Evolutionary conservation across 2,113 vertebrate species (phyloP).

Genomic region (Psophia crepitans): DNA sequence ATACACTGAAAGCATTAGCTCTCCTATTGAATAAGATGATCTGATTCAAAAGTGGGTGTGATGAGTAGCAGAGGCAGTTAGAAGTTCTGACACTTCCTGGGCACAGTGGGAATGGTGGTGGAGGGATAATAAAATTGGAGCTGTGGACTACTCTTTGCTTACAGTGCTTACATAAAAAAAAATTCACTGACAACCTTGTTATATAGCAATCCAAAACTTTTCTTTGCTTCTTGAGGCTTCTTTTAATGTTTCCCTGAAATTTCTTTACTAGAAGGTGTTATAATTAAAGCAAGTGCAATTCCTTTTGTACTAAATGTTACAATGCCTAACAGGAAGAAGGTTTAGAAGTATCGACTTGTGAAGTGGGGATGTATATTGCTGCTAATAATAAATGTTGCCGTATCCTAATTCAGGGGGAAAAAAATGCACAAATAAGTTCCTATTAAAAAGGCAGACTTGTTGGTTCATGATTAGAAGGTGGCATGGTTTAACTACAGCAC

Average conservation of each 20-base stretch:
- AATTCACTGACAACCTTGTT: background rate
- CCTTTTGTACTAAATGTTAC: background rate
- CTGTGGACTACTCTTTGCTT: background rate
- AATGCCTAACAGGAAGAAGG: background rate
- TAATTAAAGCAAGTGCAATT: background rate
- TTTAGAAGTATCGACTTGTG: background rate
- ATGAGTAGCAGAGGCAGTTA: background rate
- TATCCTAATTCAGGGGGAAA: fast-evolving
- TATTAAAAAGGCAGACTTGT: background rate
- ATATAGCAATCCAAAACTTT: background rate
- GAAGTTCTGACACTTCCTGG: background rate
- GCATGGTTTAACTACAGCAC: background rate
- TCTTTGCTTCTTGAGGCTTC: background rate
- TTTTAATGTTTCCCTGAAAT: background rate
- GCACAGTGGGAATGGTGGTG: background rate
- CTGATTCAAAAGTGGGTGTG: background rate
- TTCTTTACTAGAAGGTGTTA: background rate
- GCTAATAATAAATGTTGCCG: background rate
- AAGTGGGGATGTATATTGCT: background rate
- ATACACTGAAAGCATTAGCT: background rate
- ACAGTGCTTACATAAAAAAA: background rate
- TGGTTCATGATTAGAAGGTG: background rate
- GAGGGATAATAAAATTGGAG: background rate
- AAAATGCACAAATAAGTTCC: background rate
- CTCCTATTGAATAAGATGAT: background rate